Evolutionary conservation across 2,888 invertebrate species (phyloP), one percentile per base, ranked within the genome.

Genomic region (Ophion costatus): DNA sequence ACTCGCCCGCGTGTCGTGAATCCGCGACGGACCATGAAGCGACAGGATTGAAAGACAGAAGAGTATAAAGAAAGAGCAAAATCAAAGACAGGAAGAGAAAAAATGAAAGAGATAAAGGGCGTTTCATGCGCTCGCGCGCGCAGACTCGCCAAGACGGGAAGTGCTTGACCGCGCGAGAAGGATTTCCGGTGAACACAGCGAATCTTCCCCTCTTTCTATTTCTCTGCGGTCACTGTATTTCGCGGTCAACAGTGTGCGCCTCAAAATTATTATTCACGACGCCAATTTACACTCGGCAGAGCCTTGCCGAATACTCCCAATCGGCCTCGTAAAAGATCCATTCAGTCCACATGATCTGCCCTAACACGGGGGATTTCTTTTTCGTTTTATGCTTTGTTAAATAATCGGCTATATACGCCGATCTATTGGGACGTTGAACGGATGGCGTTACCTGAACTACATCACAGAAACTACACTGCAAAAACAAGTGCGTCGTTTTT

Each of bases 51-150:
- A 84, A 82, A 75, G 82, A 85, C 63, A 51, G 11, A 38, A 71
- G 38, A 51, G 59, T 66, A 67, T 74, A 73, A 73, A 66, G 67
- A 59, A 74, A 74, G 80, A 74, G 45, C 59, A 80, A 80, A 80
- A 77, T 77, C 77, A 77, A 67, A 82, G 76, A 74, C 73, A 59
- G 73, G 82, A 69, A 80, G 82, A 82, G 76, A 80, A 85, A 85
- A 51, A 80, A 69, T 80, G 70, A 69, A 57, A 74, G 61, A 73
- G 74, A 84, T 80, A 69, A 76, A 82, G 71, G 71, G 79, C 45
- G 59, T 45, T 57, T 74, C 63, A 33, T 33, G 10, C 59, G 67
- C 51, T 45, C 63, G 66, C 75, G 70, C 71, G 22, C 69, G 45
- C 38, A 66, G 22, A 74, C 56, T 70, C 71, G 38, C 57, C 10